These are phyloP conservation scores for Leucophenga maculata DNA, from an alignment of 2,888 invertebrate species.

Conservation along the genomic window DNA sequence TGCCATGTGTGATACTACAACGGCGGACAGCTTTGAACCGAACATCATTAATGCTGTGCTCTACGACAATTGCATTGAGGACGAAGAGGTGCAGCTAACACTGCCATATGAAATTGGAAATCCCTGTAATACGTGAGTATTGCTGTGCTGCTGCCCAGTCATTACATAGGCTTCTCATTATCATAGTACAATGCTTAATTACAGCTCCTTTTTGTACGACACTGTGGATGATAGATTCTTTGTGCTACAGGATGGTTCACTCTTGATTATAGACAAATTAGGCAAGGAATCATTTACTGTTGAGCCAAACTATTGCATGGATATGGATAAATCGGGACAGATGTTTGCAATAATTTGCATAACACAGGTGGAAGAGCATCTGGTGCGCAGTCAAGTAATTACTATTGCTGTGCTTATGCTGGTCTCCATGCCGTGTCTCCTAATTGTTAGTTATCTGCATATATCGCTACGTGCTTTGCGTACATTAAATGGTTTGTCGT, in stretches of 20 bases:
- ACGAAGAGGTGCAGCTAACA: conserved; percentile 57
- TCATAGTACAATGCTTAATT: neutral
- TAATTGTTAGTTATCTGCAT: conserved; percentile 66
- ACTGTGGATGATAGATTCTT: conserved; percentile 61
- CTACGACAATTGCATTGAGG: conserved; percentile 71
- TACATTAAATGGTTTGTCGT: conserved; percentile 68
- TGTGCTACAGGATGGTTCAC: conserved; percentile 69
- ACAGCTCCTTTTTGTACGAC: conserved; percentile 59
- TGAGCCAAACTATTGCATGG: conserved; percentile 67
- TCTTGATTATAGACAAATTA: conserved; percentile 65
- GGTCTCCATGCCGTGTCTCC: conserved; percentile 67
- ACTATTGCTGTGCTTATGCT: conserved; percentile 67
- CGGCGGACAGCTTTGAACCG: conserved; percentile 48
- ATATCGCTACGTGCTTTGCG: conserved; percentile 60
- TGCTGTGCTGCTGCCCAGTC: neutral
- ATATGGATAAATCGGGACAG: conserved; percentile 63
- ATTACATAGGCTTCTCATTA: too few relatives aligned
- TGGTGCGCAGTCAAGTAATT: conserved; percentile 58
- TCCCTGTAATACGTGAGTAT: conserved; percentile 69
- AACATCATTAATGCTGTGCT: conserved; percentile 63
- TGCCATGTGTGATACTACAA: conserved; percentile 53
- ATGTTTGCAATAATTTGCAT: conserved; percentile 69
- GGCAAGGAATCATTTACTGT: conserved; percentile 65
- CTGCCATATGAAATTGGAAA: conserved; percentile 66
- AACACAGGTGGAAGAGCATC: conserved; percentile 62